phyloP scores from a whole-genome alignment of 2,888 invertebrate genomes.

The Heliconius sara region DNA sequence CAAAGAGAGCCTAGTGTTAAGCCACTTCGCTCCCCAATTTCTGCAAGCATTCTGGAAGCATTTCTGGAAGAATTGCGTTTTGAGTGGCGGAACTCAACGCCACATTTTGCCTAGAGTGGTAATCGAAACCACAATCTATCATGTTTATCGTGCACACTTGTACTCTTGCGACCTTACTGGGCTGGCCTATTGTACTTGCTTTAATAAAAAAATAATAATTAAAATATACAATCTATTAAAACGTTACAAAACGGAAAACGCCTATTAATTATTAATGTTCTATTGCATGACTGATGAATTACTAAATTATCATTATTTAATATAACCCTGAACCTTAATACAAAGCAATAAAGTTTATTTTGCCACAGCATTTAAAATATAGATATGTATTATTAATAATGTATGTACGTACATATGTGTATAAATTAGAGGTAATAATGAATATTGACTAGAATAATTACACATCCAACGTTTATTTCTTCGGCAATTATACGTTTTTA shows the following conservation, averaged over 20 bases:
- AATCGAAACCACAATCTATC: no score
- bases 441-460: conserved; percentile 44
- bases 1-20: not conserved
- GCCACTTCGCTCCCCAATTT: not conserved
- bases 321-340: not conserved
- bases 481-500: conserved; percentile 15
- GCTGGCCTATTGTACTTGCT: no score
- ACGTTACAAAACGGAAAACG: conserved; percentile 59
- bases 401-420: conserved; percentile 41
- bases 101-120: no score
- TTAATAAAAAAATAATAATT: conserved; percentile 16
- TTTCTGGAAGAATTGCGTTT: not conserved
- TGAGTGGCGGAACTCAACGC: not conserved
- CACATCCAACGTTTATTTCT: conserved; percentile 34
- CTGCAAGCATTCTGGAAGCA: not conserved
- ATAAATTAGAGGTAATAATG: conserved; percentile 44
- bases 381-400: conserved; percentile 39
- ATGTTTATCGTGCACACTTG: no score
- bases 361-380: not conserved
- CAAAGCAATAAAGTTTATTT: conserved; percentile 15
- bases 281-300: conserved; percentile 69
- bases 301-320: conserved; percentile 49
- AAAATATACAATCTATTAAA: conserved; percentile 34
- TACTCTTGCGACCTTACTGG: no score
- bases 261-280: conserved; percentile 71